A percentile compares a stretch with the other conserved stretches of the same genome.
Conservation (phyloP, 2,888 invertebrate genomes). For the Nineta flava region DNA sequence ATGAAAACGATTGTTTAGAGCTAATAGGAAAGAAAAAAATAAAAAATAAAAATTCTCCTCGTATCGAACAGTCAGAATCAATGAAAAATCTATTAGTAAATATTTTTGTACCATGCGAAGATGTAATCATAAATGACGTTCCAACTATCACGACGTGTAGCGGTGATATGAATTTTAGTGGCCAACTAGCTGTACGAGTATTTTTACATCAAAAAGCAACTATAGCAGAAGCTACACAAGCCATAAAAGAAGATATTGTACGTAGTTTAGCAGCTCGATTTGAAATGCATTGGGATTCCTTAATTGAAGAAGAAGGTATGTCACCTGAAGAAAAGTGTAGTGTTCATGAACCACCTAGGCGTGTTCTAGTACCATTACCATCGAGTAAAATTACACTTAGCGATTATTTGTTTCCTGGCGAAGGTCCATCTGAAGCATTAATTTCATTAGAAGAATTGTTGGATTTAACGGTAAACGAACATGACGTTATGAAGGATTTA, state of each 20-base stretch:
- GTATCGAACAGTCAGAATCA: slow-evolving; percentile 27
- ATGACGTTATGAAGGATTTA: slow-evolving; percentile 51
- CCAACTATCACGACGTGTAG: slow-evolving; percentile 29
- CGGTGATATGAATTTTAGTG: slow-evolving; percentile 53
- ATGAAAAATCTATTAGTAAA: slow-evolving; percentile 42
- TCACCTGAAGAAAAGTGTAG: slow-evolving; percentile 61
- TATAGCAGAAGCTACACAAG: slow-evolving; percentile 51
- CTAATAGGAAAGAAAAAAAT: slow-evolving; percentile 44
- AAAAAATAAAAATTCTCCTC: slow-evolving; percentile 26
- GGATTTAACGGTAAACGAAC: slow-evolving; percentile 55
- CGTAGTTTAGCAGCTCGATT: slow-evolving; percentile 71
- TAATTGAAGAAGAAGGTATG: slow-evolving; percentile 65
- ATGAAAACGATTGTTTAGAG: slow-evolving; percentile 45
- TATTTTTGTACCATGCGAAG: slow-evolving; percentile 55
- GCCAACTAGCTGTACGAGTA: slow-evolving; percentile 58
- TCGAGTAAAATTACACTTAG: slow-evolving; percentile 52
- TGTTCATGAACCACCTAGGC: slow-evolving; percentile 76
- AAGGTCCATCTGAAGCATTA: slow-evolving; percentile 66
- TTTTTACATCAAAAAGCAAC: slow-evolving; percentile 64
- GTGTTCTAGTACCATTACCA: slow-evolving; percentile 63
- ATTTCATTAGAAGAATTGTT: slow-evolving; percentile 68
- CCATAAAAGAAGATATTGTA: slow-evolving; percentile 69
- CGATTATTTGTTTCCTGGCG: slow-evolving; percentile 85
- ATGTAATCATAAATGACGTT: slow-evolving; percentile 18
- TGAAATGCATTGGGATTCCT: slow-evolving; percentile 85